Evolutionary conservation across 2,888 invertebrate species (phyloP), one percentile per base, ranked within the genome.

Genomic region (Polymixis lichenea): DNA sequence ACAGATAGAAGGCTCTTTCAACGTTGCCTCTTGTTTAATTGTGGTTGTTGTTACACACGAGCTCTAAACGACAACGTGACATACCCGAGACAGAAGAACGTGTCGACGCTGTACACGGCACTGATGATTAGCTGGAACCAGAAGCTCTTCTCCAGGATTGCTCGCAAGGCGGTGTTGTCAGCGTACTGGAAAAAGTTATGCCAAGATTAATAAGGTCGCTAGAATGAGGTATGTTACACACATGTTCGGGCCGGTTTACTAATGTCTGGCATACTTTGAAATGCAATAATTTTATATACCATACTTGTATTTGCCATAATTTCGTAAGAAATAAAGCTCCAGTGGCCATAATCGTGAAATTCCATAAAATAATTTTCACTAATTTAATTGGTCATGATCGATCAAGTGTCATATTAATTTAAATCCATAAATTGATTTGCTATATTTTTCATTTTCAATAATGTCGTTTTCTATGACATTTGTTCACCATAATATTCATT

Each of bases 31-130:
- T 7, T 28, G 3, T 56, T 25, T 25, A 25, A 56, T 17, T 28
- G 25, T 58, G 25, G 28, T 58, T 8, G 28, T 58, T 58, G 28
- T 28, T 28, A 17, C 17, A 17, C 15, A 56, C 25, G 25, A 58
- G 25, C 56, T 28, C 25, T 56, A 32, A 60, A 32, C 2, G 9
- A 11, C 32, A 5, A 4, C 22, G 2, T 11, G 56, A 58, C 89
- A 91, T 91, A 97, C 97, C 97, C 97, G 64, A 98, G 97, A 92
- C 98, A 98, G 96, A 98, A 98, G 95, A 98, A 98, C 0, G 98
- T 98, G 89, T 98, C 98, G 1, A 98, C 98, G 79, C 98, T 98
- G 92, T 98, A 98, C 0, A 98, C 98, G 0, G 98, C 98, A 89
- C 98, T 98, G 80, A 98, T 97, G 83, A 98, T 97, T 0, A 98